Base-by-base conservation (phyloP, 1,140 invertebrate genomes). In the Bombus pascuorum region DNA sequence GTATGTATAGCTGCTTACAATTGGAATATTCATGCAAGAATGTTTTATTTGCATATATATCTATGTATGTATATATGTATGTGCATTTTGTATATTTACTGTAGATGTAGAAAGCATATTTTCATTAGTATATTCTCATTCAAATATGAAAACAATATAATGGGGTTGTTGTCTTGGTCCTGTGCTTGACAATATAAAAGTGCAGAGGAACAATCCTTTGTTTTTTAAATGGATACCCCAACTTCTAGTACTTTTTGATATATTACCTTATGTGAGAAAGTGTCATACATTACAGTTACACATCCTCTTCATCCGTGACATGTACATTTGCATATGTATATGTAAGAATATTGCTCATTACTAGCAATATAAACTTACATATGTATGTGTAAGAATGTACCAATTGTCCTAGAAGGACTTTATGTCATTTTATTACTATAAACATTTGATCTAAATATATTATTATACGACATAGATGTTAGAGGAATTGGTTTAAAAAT, bases 381-480 rank as follows among this genome's bases (percentile, higher is more conserved):
- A 79, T 68, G 47, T 82, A 71, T 70, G 32, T 84, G 65, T 88
- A 74, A 73, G 78, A 78, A 81, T 88, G 74, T 78, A 91, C 65
- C 80, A 53, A 71, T 70, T 66, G 47, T 62, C 89, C 83, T 59
- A 79, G 13, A 66, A 81, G 73, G 83, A 85, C 66, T 87, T 81
- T 76, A 87, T 89, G 89, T 91, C 81, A 85, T 81, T 79, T 85
- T 78, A 59, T 87, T 89, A 86, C 90, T 87, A 88, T 91, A 89
- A 90, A 89, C 72, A 87, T 91, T 88, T 91, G 83, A 83, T 91
- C 85, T 91, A 91, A 89, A 88, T 88, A 85, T 87, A 86, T 89
- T 91, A 90, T 87, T 91, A 90, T 87, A 88, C 86, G 89, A 92
- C 88, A 92, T 89, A 90, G 86, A 91, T 91, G 72, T 86, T 89